A percentile compares a stretch with the other conserved stretches of the same genome.
These are phyloP conservation scores for Symphodus melops DNA, from an alignment of 2,113 vertebrate genomes.

Conservation along the genomic window DNA sequence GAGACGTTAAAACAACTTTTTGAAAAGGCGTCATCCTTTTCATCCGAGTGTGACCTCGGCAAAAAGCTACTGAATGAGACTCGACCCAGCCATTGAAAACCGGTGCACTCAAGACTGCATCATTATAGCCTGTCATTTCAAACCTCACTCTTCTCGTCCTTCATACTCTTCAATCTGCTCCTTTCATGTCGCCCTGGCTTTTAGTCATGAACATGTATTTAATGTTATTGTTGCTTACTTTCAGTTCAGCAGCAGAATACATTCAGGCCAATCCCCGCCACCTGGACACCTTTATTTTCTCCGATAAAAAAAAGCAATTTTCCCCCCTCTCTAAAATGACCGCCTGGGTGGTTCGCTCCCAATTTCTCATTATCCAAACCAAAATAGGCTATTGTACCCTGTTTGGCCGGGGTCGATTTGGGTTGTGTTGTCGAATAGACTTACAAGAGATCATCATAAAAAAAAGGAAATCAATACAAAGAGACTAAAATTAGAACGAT, in stretches of 20 bases:
- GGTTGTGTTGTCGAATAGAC: slow-evolving; percentile 33
- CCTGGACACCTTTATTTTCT: slow-evolving; percentile 18
- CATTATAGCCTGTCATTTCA: slow-evolving; percentile 4
- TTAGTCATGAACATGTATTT: not conserved
- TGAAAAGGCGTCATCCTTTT: no score
- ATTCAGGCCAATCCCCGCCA: slow-evolving; percentile 20
- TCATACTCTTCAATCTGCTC: no score
- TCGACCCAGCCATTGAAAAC: not conserved
- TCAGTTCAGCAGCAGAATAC: slow-evolving; percentile 20
- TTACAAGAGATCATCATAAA: slow-evolving; percentile 22
- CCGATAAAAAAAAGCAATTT: slow-evolving; percentile 41
- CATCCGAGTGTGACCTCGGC: no score
- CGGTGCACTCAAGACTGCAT: not conserved
- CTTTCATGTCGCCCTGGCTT: no score
- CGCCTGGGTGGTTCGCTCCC: slow-evolving; percentile 27
- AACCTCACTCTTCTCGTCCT: not conserved
- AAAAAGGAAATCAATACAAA: slow-evolving; percentile 11
- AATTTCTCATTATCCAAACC: slow-evolving; percentile 62
- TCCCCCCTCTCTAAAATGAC: slow-evolving; percentile 15
- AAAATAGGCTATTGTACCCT: slow-evolving; percentile 50
- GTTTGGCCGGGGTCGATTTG: slow-evolving; percentile 25
- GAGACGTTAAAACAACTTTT: no score
- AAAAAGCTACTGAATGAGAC: not conserved
- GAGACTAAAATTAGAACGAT: slow-evolving; percentile 42
- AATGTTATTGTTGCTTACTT: slow-evolving; percentile 1